A percentile compares a stretch with the other conserved stretches of the same genome.
phyloP scores from a whole-genome alignment of 2,113 vertebrate species.

The Clarias batrachus region DNA sequence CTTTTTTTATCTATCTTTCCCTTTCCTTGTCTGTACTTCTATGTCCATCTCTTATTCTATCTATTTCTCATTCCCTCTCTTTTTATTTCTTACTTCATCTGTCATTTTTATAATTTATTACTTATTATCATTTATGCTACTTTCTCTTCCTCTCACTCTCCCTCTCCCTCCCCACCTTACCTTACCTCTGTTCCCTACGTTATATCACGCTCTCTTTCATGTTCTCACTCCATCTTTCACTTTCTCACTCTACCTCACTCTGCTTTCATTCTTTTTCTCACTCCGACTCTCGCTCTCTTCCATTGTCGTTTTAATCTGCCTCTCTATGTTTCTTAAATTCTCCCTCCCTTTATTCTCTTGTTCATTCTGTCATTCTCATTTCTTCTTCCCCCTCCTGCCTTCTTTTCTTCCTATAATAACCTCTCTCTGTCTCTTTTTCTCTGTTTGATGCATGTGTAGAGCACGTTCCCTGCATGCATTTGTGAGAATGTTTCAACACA shows the following conservation, averaged over 20 bases:
- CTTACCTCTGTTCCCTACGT: fast-evolving
- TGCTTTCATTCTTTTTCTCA: not conserved
- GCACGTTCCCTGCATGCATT: not conserved
- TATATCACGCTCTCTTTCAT: not conserved
- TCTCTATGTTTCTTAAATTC: not conserved
- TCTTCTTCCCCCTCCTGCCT: not conserved
- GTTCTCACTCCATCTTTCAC: not conserved
- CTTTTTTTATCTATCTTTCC: not conserved
- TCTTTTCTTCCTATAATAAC: not conserved
- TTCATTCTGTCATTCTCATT: not conserved
- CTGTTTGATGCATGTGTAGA: not conserved
- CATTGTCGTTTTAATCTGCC: not conserved
- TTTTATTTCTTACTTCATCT: not conserved
- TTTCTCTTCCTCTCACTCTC: no score
- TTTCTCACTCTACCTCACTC: not conserved
- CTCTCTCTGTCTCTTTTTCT: not conserved
- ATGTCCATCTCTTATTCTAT: not conserved
- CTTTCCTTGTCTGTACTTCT: no score
- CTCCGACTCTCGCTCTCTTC: not conserved
- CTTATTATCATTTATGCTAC: no score
- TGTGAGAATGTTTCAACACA: not conserved
- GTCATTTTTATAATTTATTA: no score
- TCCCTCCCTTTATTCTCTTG: not conserved
- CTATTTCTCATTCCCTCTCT: no score
- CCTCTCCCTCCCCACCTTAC: not conserved